Conservation (phyloP, 2,797 vertebrate species). For the Valencia hispanica region DNA sequence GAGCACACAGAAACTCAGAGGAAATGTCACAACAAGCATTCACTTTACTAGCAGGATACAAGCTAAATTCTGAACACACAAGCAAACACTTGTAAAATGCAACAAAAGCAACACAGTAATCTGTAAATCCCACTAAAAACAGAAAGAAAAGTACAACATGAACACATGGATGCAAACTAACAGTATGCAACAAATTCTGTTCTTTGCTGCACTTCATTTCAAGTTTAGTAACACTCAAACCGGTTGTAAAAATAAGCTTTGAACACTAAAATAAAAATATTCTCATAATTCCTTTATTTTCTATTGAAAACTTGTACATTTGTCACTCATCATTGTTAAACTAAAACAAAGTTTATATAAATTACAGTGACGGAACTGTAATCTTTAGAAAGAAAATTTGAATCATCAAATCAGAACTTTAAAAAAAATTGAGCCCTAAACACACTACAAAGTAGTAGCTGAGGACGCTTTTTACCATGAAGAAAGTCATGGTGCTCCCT, state of each 20-base stretch:
- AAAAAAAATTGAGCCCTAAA: background rate
- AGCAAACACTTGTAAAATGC: constrained; percentile 3
- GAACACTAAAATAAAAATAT: background rate
- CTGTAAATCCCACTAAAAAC: background rate
- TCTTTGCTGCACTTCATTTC: background rate
- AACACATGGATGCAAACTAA: background rate
- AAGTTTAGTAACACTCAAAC: background rate
- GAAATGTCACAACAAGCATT: constrained; percentile 47
- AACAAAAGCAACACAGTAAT: background rate
- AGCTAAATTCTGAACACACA: constrained; percentile 12
- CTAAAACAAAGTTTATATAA: background rate
- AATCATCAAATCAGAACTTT: background rate
- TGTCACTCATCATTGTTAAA: background rate
- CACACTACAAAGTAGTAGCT: background rate
- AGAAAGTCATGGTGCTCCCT: constrained; percentile 97
- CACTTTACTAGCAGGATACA: constrained; percentile 22
- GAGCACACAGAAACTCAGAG: constrained; percentile 51
- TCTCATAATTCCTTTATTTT: background rate
- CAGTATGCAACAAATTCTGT: background rate
- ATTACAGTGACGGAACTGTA: background rate
- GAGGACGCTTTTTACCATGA: constrained; percentile 82
- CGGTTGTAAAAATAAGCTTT: background rate
- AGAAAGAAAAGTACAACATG: constrained; percentile 17
- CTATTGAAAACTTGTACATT: background rate
- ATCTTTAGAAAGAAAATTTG: background rate